Conservation (phyloP, 2,888 invertebrate species). For the Caenorhabditis angaria region DNA sequence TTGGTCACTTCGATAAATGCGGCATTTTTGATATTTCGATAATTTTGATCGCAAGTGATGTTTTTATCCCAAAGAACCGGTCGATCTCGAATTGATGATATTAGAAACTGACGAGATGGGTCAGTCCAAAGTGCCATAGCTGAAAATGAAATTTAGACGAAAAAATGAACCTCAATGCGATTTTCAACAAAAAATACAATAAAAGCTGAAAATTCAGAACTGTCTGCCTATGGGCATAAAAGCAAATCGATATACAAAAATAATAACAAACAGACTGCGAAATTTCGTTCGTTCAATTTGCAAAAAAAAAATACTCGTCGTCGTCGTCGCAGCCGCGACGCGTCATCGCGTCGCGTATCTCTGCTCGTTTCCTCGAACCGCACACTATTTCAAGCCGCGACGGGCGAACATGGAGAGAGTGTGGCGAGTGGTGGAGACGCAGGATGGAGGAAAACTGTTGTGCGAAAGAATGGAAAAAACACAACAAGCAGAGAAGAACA, state of each 20-base stretch:
- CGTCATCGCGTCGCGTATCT: constrained; percentile 37
- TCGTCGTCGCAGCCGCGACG: constrained; percentile 41
- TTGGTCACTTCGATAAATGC: constrained; percentile 20
- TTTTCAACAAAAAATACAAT: background rate
- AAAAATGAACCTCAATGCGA: too few species aligned
- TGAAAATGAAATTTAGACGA: constrained; percentile 14
- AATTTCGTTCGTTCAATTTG: background rate
- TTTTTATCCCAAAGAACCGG: constrained; percentile 36
- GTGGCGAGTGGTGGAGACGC: background rate
- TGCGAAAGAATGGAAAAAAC: background rate
- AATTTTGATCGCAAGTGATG: constrained; percentile 19
- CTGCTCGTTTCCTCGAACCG: background rate
- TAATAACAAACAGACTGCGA: too few species aligned
- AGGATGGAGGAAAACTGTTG: background rate
- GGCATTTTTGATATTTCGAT: constrained; percentile 16
- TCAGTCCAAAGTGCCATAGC: constrained; percentile 59
- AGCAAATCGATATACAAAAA: background rate
- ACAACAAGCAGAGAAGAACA: background rate
- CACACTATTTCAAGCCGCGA: background rate
- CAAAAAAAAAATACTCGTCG: background rate
- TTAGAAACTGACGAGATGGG: constrained; percentile 49
- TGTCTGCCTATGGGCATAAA: background rate
- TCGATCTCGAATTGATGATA: constrained; percentile 34
- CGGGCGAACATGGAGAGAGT: background rate
- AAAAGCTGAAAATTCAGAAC: too few species aligned